A percentile compares a stretch with the other conserved stretches of the same genome.
phyloP scores from a whole-genome alignment of 2,113 vertebrate genomes.

The Takifugu flavidus region DNA sequence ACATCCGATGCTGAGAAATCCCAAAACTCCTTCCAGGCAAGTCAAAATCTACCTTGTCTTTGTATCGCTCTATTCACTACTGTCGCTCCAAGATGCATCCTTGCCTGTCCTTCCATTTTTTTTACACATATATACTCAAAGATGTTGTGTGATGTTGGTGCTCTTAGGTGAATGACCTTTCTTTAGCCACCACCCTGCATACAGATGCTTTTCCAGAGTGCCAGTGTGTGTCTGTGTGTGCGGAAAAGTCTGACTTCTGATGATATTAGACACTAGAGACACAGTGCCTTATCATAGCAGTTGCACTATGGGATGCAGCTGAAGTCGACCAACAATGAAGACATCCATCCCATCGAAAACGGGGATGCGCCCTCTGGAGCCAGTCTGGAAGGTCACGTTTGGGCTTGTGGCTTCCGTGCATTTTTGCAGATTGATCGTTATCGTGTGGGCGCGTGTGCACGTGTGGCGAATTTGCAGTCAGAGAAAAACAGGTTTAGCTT shows the following conservation, averaged over 20 bases:
- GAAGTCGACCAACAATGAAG: constrained; percentile 37
- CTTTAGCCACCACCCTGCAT: constrained; percentile 20
- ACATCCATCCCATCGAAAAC: constrained; percentile 3
- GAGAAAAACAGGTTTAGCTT: neutral
- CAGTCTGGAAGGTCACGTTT: too few species aligned
- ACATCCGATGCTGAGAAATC: constrained; percentile 25
- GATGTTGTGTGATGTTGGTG: constrained; percentile 20
- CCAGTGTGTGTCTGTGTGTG: constrained; percentile 8
- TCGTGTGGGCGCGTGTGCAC: too few species aligned
- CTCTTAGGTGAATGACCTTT: constrained; percentile 15
- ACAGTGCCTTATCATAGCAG: constrained; percentile 74
- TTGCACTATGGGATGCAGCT: constrained; percentile 53
- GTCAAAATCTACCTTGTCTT: constrained; percentile 48
- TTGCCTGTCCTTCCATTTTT: constrained; percentile 54
- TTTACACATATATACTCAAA: constrained; percentile 17
- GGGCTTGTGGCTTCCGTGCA: too few species aligned
- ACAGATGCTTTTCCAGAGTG: constrained; percentile 24
- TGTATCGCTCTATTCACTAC: constrained; percentile 56
- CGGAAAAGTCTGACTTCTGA: constrained; percentile 45
- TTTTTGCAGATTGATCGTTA: too few species aligned
- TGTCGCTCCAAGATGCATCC: constrained; percentile 33
- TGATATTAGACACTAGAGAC: constrained; percentile 62
- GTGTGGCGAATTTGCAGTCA: neutral
- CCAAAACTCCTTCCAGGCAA: constrained; percentile 44
- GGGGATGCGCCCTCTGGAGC: neutral